A percentile compares a stretch with the other conserved stretches of the same genome.
Evolutionary conservation across 2,888 invertebrate genomes (phyloP).

Genomic region (Alcis repandata): DNA sequence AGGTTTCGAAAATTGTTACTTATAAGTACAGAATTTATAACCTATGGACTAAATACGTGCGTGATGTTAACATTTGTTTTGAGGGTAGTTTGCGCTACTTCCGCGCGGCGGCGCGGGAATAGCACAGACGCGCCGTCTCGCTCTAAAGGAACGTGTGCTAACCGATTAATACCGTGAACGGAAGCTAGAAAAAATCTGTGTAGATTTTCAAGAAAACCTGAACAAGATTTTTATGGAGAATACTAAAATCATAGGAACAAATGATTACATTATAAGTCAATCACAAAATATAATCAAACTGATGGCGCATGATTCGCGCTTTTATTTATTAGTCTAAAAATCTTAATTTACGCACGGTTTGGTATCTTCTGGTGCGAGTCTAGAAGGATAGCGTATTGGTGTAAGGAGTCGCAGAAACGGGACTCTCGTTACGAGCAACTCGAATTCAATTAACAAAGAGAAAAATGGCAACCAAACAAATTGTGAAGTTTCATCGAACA

Average conservation of each 20-base stretch:
- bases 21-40: slow-evolving; percentile 82
- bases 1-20: slow-evolving; percentile 86
- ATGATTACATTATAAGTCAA: slow-evolving; percentile 79
- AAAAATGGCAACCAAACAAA: not conserved
- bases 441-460: not conserved
- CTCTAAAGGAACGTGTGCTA: slow-evolving; percentile 70
- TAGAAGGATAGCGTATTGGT: slow-evolving; percentile 67
- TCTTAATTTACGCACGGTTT: slow-evolving; percentile 82
- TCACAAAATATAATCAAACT: slow-evolving; percentile 81
- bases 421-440: slow-evolving; percentile 20
- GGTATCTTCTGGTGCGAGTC: slow-evolving; percentile 84
- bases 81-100: slow-evolving; percentile 58
- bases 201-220: slow-evolving; percentile 85
- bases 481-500: not conserved
- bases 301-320: slow-evolving; percentile 78
- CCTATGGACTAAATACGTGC: slow-evolving; percentile 82
- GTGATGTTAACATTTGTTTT: slow-evolving; percentile 68
- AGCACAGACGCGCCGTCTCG: slow-evolving; percentile 59
- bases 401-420: slow-evolving; percentile 63
- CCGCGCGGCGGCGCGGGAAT: slow-evolving; percentile 49
- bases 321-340: slow-evolving; percentile 66
- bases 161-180: slow-evolving; percentile 68
- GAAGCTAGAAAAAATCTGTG: slow-evolving; percentile 77
- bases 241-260: slow-evolving; percentile 85
- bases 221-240: slow-evolving; percentile 79